Conservation (phyloP, 2,888 invertebrate genomes). For the Tribolium freemani region DNA sequence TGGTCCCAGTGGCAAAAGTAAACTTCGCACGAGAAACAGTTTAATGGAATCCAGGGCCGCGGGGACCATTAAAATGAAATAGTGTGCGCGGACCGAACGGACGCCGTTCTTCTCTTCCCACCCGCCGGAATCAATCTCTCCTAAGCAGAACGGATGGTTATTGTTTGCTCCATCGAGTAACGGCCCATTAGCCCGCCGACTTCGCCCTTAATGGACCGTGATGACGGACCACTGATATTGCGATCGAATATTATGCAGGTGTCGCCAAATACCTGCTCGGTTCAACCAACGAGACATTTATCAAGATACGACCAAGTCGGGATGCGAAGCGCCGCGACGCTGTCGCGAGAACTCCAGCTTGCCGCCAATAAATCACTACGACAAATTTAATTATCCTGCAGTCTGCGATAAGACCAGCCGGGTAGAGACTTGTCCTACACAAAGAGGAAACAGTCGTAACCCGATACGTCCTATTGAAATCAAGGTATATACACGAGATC, state of each 20-base stretch:
- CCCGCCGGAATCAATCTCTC: conserved; percentile 60
- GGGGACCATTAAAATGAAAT: conserved; percentile 74
- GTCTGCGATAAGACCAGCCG: conserved; percentile 69
- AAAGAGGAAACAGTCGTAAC: conserved; percentile 42
- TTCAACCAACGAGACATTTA: background rate
- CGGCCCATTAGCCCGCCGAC: conserved; percentile 60
- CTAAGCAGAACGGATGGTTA: conserved; percentile 66
- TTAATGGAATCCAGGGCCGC: conserved; percentile 73
- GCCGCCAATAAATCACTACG: conserved; percentile 71
- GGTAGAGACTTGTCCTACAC: conserved; percentile 10
- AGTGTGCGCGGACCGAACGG: conserved; percentile 64
- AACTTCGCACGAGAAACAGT: conserved; percentile 70
- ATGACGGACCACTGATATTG: conserved; percentile 52
- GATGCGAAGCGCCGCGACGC: background rate
- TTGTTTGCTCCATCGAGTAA: conserved; percentile 60
- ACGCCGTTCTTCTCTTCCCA: conserved; percentile 50
- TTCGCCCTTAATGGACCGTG: conserved; percentile 64
- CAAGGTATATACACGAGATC: conserved; percentile 30
- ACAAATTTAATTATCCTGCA: conserved; percentile 74
- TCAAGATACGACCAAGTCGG: background rate
- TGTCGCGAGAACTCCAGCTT: conserved; percentile 43
- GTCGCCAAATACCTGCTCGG: conserved; percentile 3
- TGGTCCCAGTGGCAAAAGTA: conserved; percentile 70
- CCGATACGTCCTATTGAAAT: conserved; percentile 34
- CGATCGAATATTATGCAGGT: conserved; percentile 23